phyloP scores from a whole-genome alignment of 2,888 invertebrate species.

The Hedychridium roseum region DNA sequence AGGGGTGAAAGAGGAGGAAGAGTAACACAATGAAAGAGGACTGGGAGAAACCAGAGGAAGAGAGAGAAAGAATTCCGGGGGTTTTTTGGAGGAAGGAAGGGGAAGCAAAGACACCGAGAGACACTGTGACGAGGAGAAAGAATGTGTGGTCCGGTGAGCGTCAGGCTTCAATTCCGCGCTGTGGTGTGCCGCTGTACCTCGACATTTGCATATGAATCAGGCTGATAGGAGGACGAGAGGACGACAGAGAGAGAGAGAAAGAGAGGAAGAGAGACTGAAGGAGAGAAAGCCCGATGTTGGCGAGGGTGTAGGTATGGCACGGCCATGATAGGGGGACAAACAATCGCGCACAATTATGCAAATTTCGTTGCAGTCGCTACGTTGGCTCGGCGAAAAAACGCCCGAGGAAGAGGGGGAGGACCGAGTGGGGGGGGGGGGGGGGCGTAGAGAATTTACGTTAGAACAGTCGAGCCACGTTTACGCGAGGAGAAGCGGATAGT shows the following conservation, averaged over 20 bases:
- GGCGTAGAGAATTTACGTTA: too few species aligned
- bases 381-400: slow-evolving; percentile 42
- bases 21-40: slow-evolving; percentile 20
- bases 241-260: too few species aligned
- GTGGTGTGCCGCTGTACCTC: slow-evolving; percentile 46
- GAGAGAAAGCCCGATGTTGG: slow-evolving; percentile 37
- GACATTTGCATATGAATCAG: slow-evolving; percentile 60
- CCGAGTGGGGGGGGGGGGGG: slow-evolving; percentile 6
- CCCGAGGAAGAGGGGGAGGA: slow-evolving; percentile 17
- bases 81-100: not conserved
- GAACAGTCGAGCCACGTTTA: slow-evolving; percentile 16
- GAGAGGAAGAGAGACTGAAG: too few species aligned
- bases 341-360: slow-evolving; percentile 60
- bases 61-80: slow-evolving; percentile 30
- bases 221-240: slow-evolving; percentile 50
- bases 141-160: slow-evolving; percentile 43
- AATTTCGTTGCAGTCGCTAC: slow-evolving; percentile 51
- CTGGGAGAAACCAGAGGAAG: slow-evolving; percentile 23
- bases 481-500: too few species aligned
- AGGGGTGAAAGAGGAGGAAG: not conserved
- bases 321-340: slow-evolving; percentile 54
- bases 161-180: slow-evolving; percentile 47
- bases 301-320: slow-evolving; percentile 48
- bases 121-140: slow-evolving; percentile 17
- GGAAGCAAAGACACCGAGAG: slow-evolving; percentile 8